Conservation (phyloP, 2,797 vertebrate genomes). For the Phylloscopus collybita region DNA sequence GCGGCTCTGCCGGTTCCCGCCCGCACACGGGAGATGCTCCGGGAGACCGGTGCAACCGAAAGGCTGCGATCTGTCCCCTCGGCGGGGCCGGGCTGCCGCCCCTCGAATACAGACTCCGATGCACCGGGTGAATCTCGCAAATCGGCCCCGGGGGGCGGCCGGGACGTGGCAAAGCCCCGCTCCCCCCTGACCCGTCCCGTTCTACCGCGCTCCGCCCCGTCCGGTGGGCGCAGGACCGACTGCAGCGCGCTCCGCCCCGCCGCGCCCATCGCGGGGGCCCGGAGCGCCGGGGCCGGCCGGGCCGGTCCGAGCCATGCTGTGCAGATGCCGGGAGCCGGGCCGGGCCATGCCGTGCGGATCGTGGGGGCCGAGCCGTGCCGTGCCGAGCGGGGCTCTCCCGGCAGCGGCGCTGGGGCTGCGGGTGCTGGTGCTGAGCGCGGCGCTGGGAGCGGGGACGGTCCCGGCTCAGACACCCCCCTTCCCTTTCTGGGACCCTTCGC, state of each 20-base stretch:
- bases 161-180: background rate
- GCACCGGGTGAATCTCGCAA: background rate
- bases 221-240: background rate
- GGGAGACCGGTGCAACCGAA: background rate
- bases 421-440: background rate
- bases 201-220: background rate
- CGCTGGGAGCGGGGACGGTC: background rate
- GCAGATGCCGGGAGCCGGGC: background rate
- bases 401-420: conserved; percentile 40
- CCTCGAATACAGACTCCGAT: background rate
- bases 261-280: background rate
- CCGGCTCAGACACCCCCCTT: background rate
- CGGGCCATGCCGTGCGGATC: background rate
- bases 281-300: background rate
- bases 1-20: background rate
- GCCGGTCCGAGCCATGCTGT: background rate
- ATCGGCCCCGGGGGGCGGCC: rapidly evolving
- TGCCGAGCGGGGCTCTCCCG: background rate
- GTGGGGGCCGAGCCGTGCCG: background rate
- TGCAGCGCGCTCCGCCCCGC: background rate
- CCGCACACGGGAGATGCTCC: background rate
- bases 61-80: background rate
- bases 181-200: rapidly evolving
- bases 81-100: background rate
- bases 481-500: conserved; percentile 54